Base-by-base conservation (phyloP, 1,140 invertebrate species). In the Lamellibrachia luymesi region DNA sequence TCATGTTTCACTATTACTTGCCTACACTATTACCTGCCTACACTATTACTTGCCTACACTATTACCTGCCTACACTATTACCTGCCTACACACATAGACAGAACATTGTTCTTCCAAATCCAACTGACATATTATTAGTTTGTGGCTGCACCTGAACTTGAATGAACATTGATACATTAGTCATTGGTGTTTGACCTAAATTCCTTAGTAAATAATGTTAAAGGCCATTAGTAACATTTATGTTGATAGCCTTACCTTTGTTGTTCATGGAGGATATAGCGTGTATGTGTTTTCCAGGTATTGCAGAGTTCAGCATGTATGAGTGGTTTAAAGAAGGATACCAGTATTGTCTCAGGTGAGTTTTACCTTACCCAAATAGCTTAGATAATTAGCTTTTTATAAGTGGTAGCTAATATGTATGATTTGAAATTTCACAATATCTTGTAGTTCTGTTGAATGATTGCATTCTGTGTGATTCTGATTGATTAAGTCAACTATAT, bases 231-330 rank as follows among this genome's bases (percentile, higher is more conserved):
- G 38, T 38, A 38, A 38, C 38, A 38, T 17, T 80, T 80, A 80
- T 80, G 64, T 80, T 80, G 64, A 80, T 80, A 22, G 5, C 52
- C 6, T 7, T 56, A 50, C 50, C 7, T 90, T 90, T 90, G 49
- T 90, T 25, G 6, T 90, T 90, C 49, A 90, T 7, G 90, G 22
- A 8, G 8, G 0, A 17, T 50, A 7, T 7, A 90, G 38, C 8
- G 8, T 92, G 51, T 56, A 80, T 93, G 64, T 50, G 13, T 93
- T 2, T 91, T 95, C 27, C 94, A 96, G 96, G 96, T 92, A 98
- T 98, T 50, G 97, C 98, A 0, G 98, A 99, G 96, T 99, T 99
- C 95, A 97, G 97, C 94, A 97, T 99, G 94, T 98, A 98, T 94
- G 97, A 97, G 90, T 99, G 98, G 98, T 95, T 98, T 0, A 98